A percentile compares a stretch with the other conserved stretches of the same genome.
phyloP scores from a whole-genome alignment of 2,113 vertebrate genomes.

The Pantherophis guttatus region DNA sequence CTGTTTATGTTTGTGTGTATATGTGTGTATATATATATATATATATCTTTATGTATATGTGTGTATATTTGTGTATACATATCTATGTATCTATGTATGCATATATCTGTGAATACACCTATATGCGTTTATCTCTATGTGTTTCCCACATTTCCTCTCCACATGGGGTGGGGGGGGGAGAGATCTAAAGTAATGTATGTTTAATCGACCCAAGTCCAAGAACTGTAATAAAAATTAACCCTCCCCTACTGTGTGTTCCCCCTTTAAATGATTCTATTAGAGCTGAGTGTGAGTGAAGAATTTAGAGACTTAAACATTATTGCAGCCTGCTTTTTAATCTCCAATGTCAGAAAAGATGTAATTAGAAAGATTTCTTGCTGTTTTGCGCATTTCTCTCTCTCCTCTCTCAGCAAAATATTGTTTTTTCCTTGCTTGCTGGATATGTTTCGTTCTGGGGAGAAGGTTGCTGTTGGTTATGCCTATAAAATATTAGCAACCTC shows the following conservation, averaged over 20 bases:
- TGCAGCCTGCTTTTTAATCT: slow-evolving; percentile 14
- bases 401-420: background rate
- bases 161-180: slow-evolving; percentile 54
- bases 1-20: background rate
- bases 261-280: slow-evolving; percentile 74
- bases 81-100: background rate
- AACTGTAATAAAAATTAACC: slow-evolving; percentile 76
- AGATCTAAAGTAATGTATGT: slow-evolving; percentile 68
- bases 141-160: background rate
- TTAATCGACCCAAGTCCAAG: slow-evolving; percentile 65
- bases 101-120: slow-evolving; percentile 12
- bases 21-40: background rate
- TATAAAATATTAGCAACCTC: slow-evolving; percentile 21
- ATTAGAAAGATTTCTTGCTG: slow-evolving; percentile 46
- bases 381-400: slow-evolving; percentile 29
- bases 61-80: background rate
- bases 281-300: slow-evolving; percentile 53
- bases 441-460: background rate
- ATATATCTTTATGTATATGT: background rate
- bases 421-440: background rate
- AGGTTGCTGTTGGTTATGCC: background rate
- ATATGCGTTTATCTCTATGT: slow-evolving; percentile 69
- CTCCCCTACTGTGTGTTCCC: slow-evolving; percentile 73
- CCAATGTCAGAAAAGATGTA: slow-evolving; percentile 45
- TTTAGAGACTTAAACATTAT: slow-evolving; percentile 63